A percentile compares a stretch with the other conserved stretches of the same genome.
Evolutionary conservation across 2,797 vertebrate species (phyloP).

Genomic region (Aphelocoma californica): DNA sequence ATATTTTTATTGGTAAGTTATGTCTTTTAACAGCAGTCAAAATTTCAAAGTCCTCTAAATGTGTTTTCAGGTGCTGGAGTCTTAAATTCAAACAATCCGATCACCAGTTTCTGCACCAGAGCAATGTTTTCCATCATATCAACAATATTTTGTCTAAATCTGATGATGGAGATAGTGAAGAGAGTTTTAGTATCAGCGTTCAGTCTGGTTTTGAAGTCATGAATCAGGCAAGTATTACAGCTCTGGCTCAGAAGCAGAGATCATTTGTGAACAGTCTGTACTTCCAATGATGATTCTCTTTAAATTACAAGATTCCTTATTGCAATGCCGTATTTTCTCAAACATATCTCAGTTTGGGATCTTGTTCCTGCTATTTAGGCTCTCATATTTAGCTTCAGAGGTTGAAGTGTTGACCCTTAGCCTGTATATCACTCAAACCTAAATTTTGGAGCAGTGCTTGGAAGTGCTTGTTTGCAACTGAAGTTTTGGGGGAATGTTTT

Average conservation of each 20-base stretch:
- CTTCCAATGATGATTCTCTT: not conserved
- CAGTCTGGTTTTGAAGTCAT: conserved; percentile 98
- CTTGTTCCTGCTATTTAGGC: not conserved
- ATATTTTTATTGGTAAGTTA: not conserved
- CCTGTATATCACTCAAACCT: not conserved
- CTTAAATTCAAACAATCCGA: conserved; percentile 99
- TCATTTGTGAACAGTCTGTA: not conserved
- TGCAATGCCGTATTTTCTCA: not conserved
- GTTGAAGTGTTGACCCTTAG: not conserved
- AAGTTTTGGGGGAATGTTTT: not conserved
- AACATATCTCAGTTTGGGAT: not conserved
- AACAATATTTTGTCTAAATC: conserved; percentile 99
- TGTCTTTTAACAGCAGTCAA: not conserved
- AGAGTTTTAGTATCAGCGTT: conserved; percentile 97
- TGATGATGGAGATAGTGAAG: conserved; percentile 97
- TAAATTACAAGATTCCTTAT: not conserved
- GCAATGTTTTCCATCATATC: conserved; percentile 99
- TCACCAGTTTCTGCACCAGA: conserved; percentile 99
- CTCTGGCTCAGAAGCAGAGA: not conserved
- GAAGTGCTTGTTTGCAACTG: not conserved
- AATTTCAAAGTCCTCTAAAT: not conserved
- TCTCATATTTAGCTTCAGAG: not conserved
- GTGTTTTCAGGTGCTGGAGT: conserved; percentile 91
- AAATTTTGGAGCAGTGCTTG: not conserved
- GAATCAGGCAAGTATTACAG: conserved; percentile 83